These are phyloP conservation scores for Catocala fraxini DNA, from an alignment of 2,888 invertebrate genomes.

Conservation along the genomic window DNA sequence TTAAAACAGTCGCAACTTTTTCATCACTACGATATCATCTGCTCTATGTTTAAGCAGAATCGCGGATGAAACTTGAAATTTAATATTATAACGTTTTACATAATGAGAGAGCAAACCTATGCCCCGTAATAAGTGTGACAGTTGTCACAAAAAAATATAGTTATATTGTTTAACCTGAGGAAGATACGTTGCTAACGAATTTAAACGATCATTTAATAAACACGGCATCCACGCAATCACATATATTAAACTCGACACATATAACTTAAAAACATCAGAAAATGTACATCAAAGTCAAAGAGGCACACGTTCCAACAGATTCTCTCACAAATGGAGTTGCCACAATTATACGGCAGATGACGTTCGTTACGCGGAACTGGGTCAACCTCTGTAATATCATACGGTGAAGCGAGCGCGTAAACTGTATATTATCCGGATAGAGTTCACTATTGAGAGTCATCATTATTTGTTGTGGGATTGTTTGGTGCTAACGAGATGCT, in stretches of 20 bases:
- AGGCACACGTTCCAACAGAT: conserved; percentile 22
- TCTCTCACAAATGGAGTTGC: conserved; percentile 39
- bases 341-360: conserved; percentile 48
- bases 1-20: too few relatives aligned
- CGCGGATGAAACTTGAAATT: too few relatives aligned
- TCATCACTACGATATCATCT: too few relatives aligned
- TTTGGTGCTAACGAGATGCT: neutral
- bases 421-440: conserved; percentile 5
- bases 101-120: too few relatives aligned
- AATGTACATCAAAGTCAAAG: conserved; percentile 11
- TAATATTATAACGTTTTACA: too few relatives aligned
- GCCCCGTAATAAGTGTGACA: too few relatives aligned
- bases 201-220: too few relatives aligned
- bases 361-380: conserved; percentile 44
- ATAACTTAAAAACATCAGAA: conserved; percentile 3
- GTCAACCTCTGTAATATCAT: conserved; percentile 33
- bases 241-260: neutral
- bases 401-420: conserved; percentile 8
- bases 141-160: too few relatives aligned
- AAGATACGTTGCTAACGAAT: too few relatives aligned
- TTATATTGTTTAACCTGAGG: too few relatives aligned
- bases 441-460: neutral
- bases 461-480: neutral
- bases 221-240: too few relatives aligned
- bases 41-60: too few relatives aligned